Base-by-base conservation (phyloP, 2,797 vertebrate genomes). In the Odontamblyopus lacepedii region DNA sequence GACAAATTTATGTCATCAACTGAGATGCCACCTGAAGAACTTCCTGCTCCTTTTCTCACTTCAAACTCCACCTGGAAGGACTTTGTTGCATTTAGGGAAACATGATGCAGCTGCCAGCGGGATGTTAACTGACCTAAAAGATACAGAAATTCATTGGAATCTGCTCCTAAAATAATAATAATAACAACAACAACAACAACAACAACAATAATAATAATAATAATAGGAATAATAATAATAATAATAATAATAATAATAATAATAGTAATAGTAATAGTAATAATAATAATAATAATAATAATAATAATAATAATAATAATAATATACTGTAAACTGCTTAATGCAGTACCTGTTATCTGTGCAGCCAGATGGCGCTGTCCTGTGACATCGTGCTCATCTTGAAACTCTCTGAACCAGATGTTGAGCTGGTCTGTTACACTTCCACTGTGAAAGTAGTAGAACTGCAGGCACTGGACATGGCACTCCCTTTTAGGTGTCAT, bases 1-100 rank as follows among this genome's bases (percentile, higher is more conserved):
- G 95, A 95, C 15, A 96, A 89, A 83, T 95, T 97, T 77, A 97
- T 94, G 81, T 97, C 95, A 0, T 97, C 95, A 26, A 96, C 85
- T 15, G 96, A 96, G 74, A 97, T 91, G 48, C 96, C 95, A 1
- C 95, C 96, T 0, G 26, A 60, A 15, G 95, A 62, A 35, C 2
- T 62, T 19, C 30, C 60, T 1, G 60, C 60, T 62, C 60, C 60
- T 62, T 62, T 62, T 18, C 70, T 13, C 0, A 92, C 95, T 93
- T 94, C 85, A 85, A 96, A 97, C 63, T 91, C 85, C 67, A 96
- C 85, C 63, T 92, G 87, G 82, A 96, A 97, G 78, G 90, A 91
- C 32, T 65, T 91, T 0, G 73, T 83, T 5, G 60, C 80, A 0
- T 89, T 83, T 82, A 96, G 71, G 55, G 94, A 77, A 41, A 96